A percentile compares a stretch with the other conserved stretches of the same genome.
Conservation (phyloP, 92 coral and sea anemone genomes). For the Zoanthus sociatus region DNA sequence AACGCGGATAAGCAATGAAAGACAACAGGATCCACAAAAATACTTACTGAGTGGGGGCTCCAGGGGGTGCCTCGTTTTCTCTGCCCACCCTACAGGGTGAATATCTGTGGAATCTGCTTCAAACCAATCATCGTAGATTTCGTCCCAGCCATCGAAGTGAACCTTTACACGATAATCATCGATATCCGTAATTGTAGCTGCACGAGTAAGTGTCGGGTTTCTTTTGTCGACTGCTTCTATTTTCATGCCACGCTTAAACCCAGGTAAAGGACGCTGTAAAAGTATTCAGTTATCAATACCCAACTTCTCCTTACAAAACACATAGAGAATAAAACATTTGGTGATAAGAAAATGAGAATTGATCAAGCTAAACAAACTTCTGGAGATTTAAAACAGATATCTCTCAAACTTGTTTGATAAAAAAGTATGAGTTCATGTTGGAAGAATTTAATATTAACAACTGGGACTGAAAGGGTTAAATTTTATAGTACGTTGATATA, state of each 20-base stretch:
- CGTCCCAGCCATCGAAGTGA: constrained; percentile 99
- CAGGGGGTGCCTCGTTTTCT: constrained; percentile 76
- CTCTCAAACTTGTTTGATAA: too few species aligned
- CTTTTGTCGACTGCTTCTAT: constrained; percentile 96
- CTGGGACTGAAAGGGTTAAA: too few species aligned
- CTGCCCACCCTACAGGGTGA: constrained; percentile 88
- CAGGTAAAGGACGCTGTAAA: constrained; percentile 75
- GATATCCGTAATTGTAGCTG: constrained; percentile 79
- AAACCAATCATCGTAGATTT: constrained; percentile 96
- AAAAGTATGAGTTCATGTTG: too few species aligned
- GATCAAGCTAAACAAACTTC: too few species aligned
- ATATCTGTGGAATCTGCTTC: constrained; percentile 78
- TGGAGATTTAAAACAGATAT: too few species aligned
- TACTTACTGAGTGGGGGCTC: constrained; percentile 82
- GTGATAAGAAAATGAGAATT: too few species aligned
- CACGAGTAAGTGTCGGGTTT: constrained; percentile 92
- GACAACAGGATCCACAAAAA: background rate
- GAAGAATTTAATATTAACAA: too few species aligned
- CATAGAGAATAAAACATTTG: too few species aligned
- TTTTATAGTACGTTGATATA: too few species aligned
- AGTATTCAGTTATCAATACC: too few species aligned
- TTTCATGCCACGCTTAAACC: constrained; percentile 78
- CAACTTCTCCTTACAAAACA: too few species aligned
- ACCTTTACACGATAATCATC: constrained; percentile 87
- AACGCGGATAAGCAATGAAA: background rate